Evolutionary conservation across 2,888 invertebrate genomes (phyloP), one percentile per base, ranked within the genome.

Genomic region (Neuroscelio doddi): DNA sequence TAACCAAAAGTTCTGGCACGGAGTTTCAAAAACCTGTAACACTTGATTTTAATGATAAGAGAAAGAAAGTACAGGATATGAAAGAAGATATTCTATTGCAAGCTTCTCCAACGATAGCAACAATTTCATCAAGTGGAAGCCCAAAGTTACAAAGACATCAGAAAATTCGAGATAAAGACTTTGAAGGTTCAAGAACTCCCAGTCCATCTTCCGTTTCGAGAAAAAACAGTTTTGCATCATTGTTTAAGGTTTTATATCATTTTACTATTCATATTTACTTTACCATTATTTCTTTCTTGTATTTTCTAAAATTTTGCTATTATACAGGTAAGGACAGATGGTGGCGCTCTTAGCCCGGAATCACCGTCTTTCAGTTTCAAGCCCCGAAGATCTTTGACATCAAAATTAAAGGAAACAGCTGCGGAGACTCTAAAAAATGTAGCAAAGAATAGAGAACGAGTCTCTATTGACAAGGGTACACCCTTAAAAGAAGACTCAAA

Each of bases 181-280:
- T 79, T 66, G 79, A 85, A 74, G 81, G 84, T 26, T 86, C 85
- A 1, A 76, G 85, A 57, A 87, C 88, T 7, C 93, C 93, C 0
- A 93, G 94, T 1, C 93, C 93, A 0, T 87, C 88, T 0, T 88
- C 89, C 0, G 85, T 85, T 0, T 93, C 93, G 0, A 87, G 94
- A 30, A 93, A 93, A 81, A 93, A 92, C 73, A 94, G 93, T 26
- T 93, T 94, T 78, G 91, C 92, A 57, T 93, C 93, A 1, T 84
- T 94, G 36, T 94, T 94, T 78, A 90, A 91, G 81, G 90, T 92
- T 68, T 26, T 8, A 12, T 12, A 3, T 32, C 21, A 5, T n/a
- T n/a, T n/a, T n/a, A n/a, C n/a, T n/a, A n/a, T n/a, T n/a, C n/a
- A n/a, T n/a, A n/a, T n/a, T n/a, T n/a, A n/a, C n/a, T n/a, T n/a